Evolutionary conservation across 2,888 invertebrate genomes (phyloP), one percentile per base, ranked within the genome.

Genomic region (Adelognathus sp.): DNA sequence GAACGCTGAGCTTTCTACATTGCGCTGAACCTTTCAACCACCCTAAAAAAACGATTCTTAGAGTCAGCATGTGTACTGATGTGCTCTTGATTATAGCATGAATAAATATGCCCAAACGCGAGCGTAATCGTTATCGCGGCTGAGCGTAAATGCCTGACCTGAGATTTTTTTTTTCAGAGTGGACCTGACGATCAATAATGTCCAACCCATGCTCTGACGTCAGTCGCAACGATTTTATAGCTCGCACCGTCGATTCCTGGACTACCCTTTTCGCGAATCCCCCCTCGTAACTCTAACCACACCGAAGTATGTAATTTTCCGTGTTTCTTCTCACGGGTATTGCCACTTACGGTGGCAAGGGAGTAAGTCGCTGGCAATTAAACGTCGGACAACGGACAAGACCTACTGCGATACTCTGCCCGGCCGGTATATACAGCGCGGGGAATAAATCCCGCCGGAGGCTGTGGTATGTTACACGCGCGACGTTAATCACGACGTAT

Each of bases 301-400:
- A 27, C 46, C 54, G 41, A 44, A 77, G 74, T 58, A 66, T 83
- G 77, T 81, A 85, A 86, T 84, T 84, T 86, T 61, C 80, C 41
- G 44, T 74, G 64, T 66, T 81, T 79, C 76, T 82, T 79, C 76
- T 69, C 79, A 79, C 79, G 82, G 79, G 76, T 83, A 86, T 85
- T 83, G 83, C 83, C 72, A 84, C 76, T 84, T 75, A 82, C 81
- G 76, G 76, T 82, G 79, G 33, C 61, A 27, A 21, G 63, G 58
- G 58, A 67, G 31, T 36, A 54, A 54, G 50, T 41, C 39, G 58
- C 21, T 33, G 70, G 86, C 84, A 85, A 87, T 88, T 87, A 87
- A 88, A 86, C 76, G 79, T 44, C 14, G 14, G 44, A 66, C 70
- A 60, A 50, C 46, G 54, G 54, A 56, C 61, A 58, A 29, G 46